Base-by-base conservation (phyloP, 2,888 invertebrate species). In the Danaus chrysippus region DNA sequence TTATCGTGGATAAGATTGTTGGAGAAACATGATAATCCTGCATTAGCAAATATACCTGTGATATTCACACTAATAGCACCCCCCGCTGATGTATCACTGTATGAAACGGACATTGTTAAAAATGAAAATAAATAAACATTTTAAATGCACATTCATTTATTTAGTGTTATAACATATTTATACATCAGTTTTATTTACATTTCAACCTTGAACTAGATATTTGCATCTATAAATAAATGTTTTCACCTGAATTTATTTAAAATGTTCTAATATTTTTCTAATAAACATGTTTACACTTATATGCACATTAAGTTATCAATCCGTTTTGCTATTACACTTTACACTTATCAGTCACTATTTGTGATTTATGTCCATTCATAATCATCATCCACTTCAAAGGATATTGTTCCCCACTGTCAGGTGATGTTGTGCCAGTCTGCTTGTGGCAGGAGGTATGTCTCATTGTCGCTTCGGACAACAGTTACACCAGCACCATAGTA, bases 401-500 rank as follows among this genome's bases (percentile, higher is more conserved):
- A 86, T 70, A 90, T 89, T 5, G 83, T 87, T 1, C 91, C 89
- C 91, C 90, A 91, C 88, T 90, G 90, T 91, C 91, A 91, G 67
- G 91, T 91, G 68, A 89, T 88, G 71, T 91, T 88, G 82, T 91
- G 93, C 95, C 96, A 96, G 81, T 96, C 96, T 63, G 94, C 93
- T 78, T 96, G 95, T 44, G 95, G 95, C 68, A 96, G 92, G 73
- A 95, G 92, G 84, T 94, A 97, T 0, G 97, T 97, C 76, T 94
- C 94, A 84, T 98, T 97, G 86, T 97, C 93, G 85, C 96, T 96
- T 59, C 93, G 92, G 59, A 98, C 91, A 64, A 97, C 95, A 59
- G 94, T 92, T 34, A 98, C 94, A 23, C 95, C 95, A 0, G 98
- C 97, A 66, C 99, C 98, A 81, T 95, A 99, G 84, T 97, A 98